Conservation (phyloP, 2,888 invertebrate genomes). For the Hipparchia sbordonii region DNA sequence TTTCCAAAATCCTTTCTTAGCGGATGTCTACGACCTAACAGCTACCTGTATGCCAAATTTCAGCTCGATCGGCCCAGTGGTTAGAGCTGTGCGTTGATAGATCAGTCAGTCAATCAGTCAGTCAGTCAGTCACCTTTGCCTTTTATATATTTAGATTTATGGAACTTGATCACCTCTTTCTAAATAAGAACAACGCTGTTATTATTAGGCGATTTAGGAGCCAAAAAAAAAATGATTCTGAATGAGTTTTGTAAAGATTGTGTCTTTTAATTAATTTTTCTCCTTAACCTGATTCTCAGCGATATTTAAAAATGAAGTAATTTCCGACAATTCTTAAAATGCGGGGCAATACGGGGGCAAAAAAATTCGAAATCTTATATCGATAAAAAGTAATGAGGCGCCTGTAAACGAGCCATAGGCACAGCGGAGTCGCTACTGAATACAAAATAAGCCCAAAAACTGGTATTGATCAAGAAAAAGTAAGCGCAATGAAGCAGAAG, state of each 20-base stretch:
- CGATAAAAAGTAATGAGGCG: conserved; percentile 52
- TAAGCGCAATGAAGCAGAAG: conserved; percentile 15
- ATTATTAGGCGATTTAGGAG: not conserved
- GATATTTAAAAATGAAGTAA: conserved; percentile 38
- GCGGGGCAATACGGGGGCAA: conserved; percentile 18
- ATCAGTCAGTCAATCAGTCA: too few species aligned
- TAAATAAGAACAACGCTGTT: too few species aligned
- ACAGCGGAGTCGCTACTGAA: conserved; percentile 40
- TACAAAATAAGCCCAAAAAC: conserved; percentile 42
- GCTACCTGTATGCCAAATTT: too few species aligned
- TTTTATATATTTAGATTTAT: too few species aligned
- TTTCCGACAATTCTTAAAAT: conserved; percentile 36
- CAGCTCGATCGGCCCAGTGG: too few species aligned
- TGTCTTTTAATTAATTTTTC: not conserved
- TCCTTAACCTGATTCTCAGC: conserved; percentile 18
- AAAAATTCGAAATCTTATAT: conserved; percentile 47
- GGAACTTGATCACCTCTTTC: too few species aligned
- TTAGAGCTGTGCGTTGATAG: too few species aligned
- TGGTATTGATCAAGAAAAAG: conserved; percentile 29
- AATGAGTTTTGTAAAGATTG: not conserved
- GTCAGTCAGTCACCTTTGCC: too few species aligned
- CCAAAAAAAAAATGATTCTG: not conserved
- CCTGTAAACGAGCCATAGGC: conserved; percentile 53
- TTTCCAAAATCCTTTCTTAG: too few species aligned
- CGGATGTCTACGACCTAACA: too few species aligned